phyloP scores from a whole-genome alignment of 2,888 invertebrate genomes.

The Osmoderma eremita region DNA sequence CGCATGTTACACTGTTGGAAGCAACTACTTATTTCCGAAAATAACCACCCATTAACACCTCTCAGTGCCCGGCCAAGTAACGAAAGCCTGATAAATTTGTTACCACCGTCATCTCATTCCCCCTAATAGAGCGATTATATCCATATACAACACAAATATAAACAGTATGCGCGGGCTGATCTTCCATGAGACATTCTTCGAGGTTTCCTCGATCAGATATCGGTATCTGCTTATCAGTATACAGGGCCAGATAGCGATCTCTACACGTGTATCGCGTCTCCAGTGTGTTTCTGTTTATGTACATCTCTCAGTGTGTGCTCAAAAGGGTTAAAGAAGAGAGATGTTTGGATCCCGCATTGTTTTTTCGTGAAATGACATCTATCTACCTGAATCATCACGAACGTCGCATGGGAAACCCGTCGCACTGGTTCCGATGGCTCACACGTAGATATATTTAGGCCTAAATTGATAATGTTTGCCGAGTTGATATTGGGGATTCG shows the following conservation, averaged over 20 bases:
- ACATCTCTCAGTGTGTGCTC: conserved; percentile 9
- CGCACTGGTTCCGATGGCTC: conserved; percentile 17
- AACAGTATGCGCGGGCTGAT: no score
- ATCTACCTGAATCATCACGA: conserved; percentile 15
- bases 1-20: no score
- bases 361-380: conserved; percentile 13
- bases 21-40: no score
- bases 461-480: conserved; percentile 21
- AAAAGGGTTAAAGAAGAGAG: conserved; percentile 25
- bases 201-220: conserved; percentile 14
- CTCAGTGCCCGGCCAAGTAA: no score
- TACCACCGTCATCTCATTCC: no score
- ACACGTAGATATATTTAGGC: conserved; percentile 23
- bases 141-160: no score
- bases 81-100: no score
- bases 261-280: conserved; percentile 50
- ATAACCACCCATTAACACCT: no score
- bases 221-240: conserved; percentile 28
- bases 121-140: no score
- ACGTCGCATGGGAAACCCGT: conserved; percentile 28
- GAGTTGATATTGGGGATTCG: conserved; percentile 3
- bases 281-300: conserved; percentile 3
- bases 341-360: conserved; percentile 5
- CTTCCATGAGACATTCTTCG: conserved; percentile 15
- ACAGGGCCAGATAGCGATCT: conserved; percentile 50